phyloP scores from a whole-genome alignment of 2,888 invertebrate species.

The Adelphocoris suturalis region DNA sequence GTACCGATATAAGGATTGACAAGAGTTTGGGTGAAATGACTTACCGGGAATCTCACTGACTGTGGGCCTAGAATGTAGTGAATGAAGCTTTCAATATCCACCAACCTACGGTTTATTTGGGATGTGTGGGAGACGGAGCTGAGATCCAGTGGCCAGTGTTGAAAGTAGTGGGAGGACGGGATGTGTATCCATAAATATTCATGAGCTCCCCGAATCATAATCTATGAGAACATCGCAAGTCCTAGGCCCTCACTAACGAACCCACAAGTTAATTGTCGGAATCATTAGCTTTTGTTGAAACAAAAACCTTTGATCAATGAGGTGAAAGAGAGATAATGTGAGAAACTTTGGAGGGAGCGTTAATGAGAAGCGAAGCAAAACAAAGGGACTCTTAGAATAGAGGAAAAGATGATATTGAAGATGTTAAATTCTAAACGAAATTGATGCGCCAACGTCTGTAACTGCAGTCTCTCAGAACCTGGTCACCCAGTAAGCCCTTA shows the following conservation, averaged over 20 bases:
- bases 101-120: too few species aligned
- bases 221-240: not conserved
- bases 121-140: not conserved
- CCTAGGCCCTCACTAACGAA: not conserved
- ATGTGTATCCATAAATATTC: conserved; percentile 16
- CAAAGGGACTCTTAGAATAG: too few species aligned
- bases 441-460: too few species aligned
- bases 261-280: not conserved
- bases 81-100: not conserved
- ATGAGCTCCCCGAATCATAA: not conserved
- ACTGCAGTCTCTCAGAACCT: too few species aligned
- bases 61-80: not conserved
- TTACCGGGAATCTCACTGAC: not conserved
- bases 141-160: conserved; percentile 7
- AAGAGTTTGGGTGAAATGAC: not conserved
- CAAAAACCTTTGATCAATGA: not conserved
- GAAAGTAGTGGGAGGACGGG: not conserved
- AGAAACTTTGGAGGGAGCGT: not conserved
- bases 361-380: too few species aligned
- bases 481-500: too few species aligned
- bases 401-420: too few species aligned
- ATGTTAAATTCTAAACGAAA: too few species aligned
- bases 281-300: not conserved
- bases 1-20: too few species aligned
- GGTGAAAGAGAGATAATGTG: not conserved